Conservation (phyloP, 2,113 vertebrate genomes). For the Talpa occidentalis region DNA sequence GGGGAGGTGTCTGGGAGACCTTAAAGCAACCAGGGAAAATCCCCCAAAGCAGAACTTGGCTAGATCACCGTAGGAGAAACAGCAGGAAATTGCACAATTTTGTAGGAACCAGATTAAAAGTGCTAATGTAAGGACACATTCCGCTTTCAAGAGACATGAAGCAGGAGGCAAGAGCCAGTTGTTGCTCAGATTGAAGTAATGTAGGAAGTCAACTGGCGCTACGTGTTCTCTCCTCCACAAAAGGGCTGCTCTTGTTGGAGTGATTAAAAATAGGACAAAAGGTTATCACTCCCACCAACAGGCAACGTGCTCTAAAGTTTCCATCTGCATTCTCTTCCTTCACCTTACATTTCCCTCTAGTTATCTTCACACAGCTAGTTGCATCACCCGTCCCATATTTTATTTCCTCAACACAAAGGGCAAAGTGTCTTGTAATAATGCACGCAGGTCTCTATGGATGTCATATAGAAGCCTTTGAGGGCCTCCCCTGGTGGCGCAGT, state of each 20-base stretch:
- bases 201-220: not conserved
- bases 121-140: conserved; percentile 54
- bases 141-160: conserved; percentile 54
- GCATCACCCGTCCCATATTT: not conserved
- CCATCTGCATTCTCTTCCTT: not conserved
- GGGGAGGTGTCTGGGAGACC: not conserved
- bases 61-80: not conserved
- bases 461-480: not conserved
- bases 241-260: not conserved
- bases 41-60: conserved; percentile 51
- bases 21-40: conserved; percentile 22
- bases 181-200: conserved; percentile 17
- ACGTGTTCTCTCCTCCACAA: not conserved
- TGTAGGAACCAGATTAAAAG: conserved; percentile 69
- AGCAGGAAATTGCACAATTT: conserved; percentile 75
- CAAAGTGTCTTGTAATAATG: not conserved
- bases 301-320: not conserved
- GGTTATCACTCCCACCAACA: conserved; percentile 13
- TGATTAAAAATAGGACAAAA: conserved; percentile 30
- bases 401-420: not conserved
- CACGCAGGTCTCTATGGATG: not conserved
- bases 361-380: not conserved
- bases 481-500: too few relatives aligned
- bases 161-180: conserved; percentile 41
- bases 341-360: not conserved